Evolutionary conservation across 2,113 vertebrate genomes (phyloP), one percentile per base, ranked within the genome.

Genomic region (Atlantisia rogersi): DNA sequence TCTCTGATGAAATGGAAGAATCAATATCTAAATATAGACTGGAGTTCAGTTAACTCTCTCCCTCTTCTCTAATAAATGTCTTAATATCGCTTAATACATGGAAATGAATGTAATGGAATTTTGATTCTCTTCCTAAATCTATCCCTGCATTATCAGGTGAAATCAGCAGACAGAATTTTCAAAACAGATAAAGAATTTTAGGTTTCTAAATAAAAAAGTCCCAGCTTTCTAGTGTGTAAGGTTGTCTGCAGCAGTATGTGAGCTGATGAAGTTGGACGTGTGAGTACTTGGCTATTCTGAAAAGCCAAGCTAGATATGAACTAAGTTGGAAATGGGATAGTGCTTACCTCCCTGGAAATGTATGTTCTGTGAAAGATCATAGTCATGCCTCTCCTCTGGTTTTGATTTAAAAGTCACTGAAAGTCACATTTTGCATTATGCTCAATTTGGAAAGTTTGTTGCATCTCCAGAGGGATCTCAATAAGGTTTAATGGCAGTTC

Each of bases 1-100:
- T 93, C 69, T 88, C 83, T 92, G 64, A 88, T 88, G 82, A 74
- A 94, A 93, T 93, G 73, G 86, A 95, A 82, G 78, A 80, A 93
- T 78, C 75, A 85, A 52, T 55, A 28, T 73, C 92, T 95, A 95
- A 94, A 93, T 86, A 88, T 94, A 96, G 91, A 67, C 82, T 83
- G 63, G 55, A 84, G 16, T 83, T 90, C 79, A 88, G 91, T 75
- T 92, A 81, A 60, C 89, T 80, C 67, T 31, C 62, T 95, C 28
- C 12, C 16, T 59, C 42, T 91, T 78, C 37, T 86, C 39, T 77
- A 85, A 53, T 55, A 31, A 65, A 82, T 31, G 50, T 73, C n/a
- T 82, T 85, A 82, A 24, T 67, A 50, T 59, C n/a, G 3, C 28
- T 77, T 92, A 78, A 67, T 84, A 37, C 28, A 17, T 26, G 37